Conservation (phyloP, 2,888 invertebrate species). For the Netelia inedita region DNA sequence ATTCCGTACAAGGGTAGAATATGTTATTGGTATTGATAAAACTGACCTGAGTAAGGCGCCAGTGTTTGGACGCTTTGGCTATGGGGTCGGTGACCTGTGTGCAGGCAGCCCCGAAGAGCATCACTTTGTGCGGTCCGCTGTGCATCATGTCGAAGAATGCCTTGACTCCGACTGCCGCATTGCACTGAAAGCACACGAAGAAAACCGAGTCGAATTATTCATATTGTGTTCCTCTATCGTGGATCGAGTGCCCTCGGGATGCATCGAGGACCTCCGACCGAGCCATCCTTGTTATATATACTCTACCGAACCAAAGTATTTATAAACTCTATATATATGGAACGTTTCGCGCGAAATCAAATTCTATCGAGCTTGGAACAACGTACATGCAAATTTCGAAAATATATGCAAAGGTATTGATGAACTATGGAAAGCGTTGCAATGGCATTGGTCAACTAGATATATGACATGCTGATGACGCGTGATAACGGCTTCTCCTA, state of each 20-base stretch:
- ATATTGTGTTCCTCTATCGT: background rate
- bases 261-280: too few relatives aligned
- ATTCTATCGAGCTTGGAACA: too few relatives aligned
- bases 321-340: too few relatives aligned
- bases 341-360: too few relatives aligned
- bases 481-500: constrained; percentile 31
- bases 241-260: too few relatives aligned
- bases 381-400: too few relatives aligned
- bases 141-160: constrained; percentile 99
- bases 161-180: constrained; percentile 97
- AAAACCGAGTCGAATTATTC: background rate
- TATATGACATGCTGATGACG: constrained; percentile 54
- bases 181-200: constrained; percentile 89
- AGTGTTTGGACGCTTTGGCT: constrained; percentile 98
- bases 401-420: too few relatives aligned
- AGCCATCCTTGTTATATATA: too few relatives aligned
- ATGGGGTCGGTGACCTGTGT: constrained; percentile 98
- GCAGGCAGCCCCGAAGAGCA: constrained; percentile 98
- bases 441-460: constrained; percentile 43
- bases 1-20: background rate
- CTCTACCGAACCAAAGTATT: too few relatives aligned
- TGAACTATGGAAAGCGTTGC: too few relatives aligned
- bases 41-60: constrained; percentile 96
- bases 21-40: background rate
- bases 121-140: constrained; percentile 95